Base-by-base conservation (phyloP, 1,140 invertebrate genomes). In the Zaprionus inermis region DNA sequence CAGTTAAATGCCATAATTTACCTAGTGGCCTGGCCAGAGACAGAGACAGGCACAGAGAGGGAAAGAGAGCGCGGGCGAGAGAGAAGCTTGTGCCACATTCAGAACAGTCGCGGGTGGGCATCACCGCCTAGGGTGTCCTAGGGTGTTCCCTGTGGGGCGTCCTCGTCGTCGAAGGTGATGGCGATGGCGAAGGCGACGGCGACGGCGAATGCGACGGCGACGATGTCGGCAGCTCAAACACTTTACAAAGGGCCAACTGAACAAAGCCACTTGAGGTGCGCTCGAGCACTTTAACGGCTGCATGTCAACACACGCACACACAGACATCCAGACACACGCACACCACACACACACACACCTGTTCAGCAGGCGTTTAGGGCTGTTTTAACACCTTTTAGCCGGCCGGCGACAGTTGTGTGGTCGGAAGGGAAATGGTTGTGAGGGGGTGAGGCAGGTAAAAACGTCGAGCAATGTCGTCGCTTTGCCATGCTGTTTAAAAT, bases 181-280 rank as follows among this genome's bases (percentile, higher is more conserved):
- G 28, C n/a, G 58, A 51, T 24, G 34, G 30, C 32, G 20, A 44
- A 1, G 56, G 44, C 57, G 34, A 65, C 54, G 72, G 70, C 44
- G 67, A 69, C 72, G 52, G 72, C 71, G n/a, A n/a, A n/a, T n/a
- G n/a, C n/a, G 20, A 44, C 1, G 56, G 44, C 57, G 34, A 65
- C 54, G 72, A 64, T 34, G 67, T 63, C 72, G 52, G 72, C 71
- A 69, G 80, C 83, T 89, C 74, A 81, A 89, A 80, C 75, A 84
- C 84, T 89, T 79, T 77, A 75, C 82, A 69, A 88, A 88, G 83
- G 80, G 83, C 83, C 77, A 88, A 88, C 83, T 80, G 85, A 84
- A 89, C 85, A 89, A 89, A 89, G 84, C 84, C 81, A 89, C 84
- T 89, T 90, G 84, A 89, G 84, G 84, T 89, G 85, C 74, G 84